Evolutionary conservation across 2,797 vertebrate species (phyloP).

Genomic region (Serranus cabrilla): DNA sequence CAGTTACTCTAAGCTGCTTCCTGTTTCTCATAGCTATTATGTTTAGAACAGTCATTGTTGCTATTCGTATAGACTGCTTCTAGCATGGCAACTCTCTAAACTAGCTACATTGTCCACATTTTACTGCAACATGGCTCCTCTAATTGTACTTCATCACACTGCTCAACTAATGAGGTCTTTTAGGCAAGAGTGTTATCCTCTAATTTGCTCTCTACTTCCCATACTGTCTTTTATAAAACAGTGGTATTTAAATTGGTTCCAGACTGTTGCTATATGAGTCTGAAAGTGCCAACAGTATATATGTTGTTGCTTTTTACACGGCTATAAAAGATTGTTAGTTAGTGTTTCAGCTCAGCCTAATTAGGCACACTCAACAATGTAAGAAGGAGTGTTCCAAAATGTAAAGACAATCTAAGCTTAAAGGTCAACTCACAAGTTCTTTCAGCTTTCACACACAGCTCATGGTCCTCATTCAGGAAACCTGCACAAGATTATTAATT

Average conservation of each 20-base stretch:
- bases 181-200: neutral
- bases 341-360: neutral
- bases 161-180: neutral
- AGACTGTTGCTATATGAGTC: neutral
- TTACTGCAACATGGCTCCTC: neutral
- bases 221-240: neutral
- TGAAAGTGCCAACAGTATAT: neutral
- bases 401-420: neutral
- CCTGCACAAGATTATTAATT: no score
- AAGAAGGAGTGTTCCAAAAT: neutral
- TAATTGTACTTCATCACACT: neutral
- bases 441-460: neutral
- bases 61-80: neutral
- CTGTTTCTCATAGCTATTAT: constrained; percentile 13
- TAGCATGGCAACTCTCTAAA: neutral
- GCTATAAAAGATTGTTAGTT: neutral
- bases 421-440: neutral
- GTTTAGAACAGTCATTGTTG: constrained; percentile 7
- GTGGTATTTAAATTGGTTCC: constrained; percentile 26
- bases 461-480: neutral
- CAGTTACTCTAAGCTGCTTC: constrained; percentile 15
- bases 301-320: no score
- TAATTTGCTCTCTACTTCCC: neutral
- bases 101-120: neutral
- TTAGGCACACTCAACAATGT: no score